phyloP scores from a whole-genome alignment of 1,140 invertebrate species.

The Procambarus clarkii region DNA sequence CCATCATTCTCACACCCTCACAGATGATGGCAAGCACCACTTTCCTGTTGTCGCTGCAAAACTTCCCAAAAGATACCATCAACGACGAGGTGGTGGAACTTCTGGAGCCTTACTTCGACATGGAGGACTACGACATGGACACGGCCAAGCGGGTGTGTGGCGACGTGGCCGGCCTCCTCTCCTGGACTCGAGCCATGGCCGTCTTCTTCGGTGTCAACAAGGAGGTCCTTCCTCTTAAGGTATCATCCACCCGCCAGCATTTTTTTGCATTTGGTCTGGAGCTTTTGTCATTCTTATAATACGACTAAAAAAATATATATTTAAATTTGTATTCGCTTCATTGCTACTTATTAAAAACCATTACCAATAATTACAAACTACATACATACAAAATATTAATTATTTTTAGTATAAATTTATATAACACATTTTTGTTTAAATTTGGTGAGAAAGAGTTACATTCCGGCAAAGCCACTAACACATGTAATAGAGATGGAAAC shows the following conservation, averaged over 20 bases:
- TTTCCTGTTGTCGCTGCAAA: constrained; percentile 92
- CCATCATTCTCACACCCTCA: constrained; percentile 57
- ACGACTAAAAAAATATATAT: too few species aligned
- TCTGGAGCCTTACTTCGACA: constrained; percentile 89
- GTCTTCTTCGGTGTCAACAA: constrained; percentile 97
- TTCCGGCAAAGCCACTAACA: too few species aligned
- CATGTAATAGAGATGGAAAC: too few species aligned
- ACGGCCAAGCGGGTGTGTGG: constrained; percentile 96
- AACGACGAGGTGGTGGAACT: constrained; percentile 98
- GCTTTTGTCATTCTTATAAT: too few species aligned
- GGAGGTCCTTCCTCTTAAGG: constrained; percentile 95
- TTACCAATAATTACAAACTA: too few species aligned
- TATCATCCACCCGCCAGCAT: constrained; percentile 68
- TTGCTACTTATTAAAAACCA: too few species aligned
- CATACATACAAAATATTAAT: too few species aligned
- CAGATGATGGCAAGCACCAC: constrained; percentile 97
- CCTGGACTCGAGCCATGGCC: constrained; percentile 98
- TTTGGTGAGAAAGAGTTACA: too few species aligned
- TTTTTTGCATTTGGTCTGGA: too few species aligned
- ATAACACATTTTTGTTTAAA: too few species aligned
- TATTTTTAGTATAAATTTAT: too few species aligned
- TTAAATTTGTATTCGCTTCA: too few species aligned
- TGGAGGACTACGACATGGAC: constrained; percentile 95
- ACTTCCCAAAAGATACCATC: constrained; percentile 97
- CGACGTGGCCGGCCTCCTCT: constrained; percentile 95